phyloP scores from a whole-genome alignment of 2,797 vertebrate species.

The Lindbergichthys nudifrons region DNA sequence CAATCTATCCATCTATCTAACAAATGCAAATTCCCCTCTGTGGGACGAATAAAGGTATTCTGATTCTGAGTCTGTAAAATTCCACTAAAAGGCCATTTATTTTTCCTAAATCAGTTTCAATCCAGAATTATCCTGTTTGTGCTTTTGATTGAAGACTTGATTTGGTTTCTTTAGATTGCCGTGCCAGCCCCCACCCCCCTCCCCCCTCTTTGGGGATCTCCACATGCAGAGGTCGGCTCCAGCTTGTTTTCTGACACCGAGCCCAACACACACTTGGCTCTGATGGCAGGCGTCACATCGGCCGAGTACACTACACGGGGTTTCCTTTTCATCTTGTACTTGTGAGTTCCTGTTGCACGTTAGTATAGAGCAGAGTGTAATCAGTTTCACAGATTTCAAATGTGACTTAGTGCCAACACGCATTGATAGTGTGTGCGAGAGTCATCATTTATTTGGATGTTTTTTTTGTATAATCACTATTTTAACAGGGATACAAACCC shows the following conservation, averaged over 20 bases:
- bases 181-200: not conserved
- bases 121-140: not conserved
- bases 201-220: not conserved
- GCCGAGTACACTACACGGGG: not conserved
- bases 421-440: not conserved
- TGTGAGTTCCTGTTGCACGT: not conserved
- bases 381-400: not conserved
- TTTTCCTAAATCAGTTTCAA: not conserved
- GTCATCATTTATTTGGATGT: too few species aligned
- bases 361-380: not conserved
- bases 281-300: slow-evolving; percentile 4
- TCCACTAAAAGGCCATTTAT: not conserved
- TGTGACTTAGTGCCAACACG: not conserved
- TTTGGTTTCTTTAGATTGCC: not conserved
- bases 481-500: too few species aligned
- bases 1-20: too few species aligned
- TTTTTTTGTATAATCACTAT: too few species aligned
- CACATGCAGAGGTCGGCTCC: slow-evolving; percentile 17
- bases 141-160: not conserved
- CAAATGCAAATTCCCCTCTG: too few species aligned
- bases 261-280: slow-evolving; percentile 1
- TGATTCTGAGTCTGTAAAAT: too few species aligned
- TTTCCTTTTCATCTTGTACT: not conserved
- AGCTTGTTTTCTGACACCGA: slow-evolving; percentile 10
- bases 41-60: too few species aligned